Evolutionary conservation across 2,113 vertebrate species (phyloP).

Genomic region (Hipposideros armiger): DNA sequence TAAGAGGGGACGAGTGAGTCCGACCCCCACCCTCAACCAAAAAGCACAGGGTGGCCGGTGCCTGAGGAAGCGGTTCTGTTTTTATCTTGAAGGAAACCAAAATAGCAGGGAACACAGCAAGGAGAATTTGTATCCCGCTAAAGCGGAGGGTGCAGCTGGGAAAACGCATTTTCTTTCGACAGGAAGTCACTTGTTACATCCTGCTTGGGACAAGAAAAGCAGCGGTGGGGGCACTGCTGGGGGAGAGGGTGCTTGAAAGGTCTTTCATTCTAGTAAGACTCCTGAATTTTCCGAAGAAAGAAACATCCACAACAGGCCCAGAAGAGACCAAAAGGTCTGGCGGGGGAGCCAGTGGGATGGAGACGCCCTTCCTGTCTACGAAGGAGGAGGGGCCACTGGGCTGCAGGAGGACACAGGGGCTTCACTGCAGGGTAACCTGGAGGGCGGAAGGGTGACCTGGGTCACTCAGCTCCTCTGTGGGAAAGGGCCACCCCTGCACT

Average conservation of each 20-base stretch:
- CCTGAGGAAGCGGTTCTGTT: not conserved
- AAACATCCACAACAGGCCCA: constrained; percentile 66
- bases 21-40: not conserved
- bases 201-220: constrained; percentile 65
- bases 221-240: rapidly evolving
- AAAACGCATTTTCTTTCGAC: constrained; percentile 19
- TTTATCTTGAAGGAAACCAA: not conserved
- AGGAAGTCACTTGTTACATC: constrained; percentile 75
- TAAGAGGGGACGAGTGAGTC: not conserved
- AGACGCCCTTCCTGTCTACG: constrained; percentile 77
- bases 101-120: not conserved
- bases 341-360: constrained; percentile 62
- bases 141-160: not conserved
- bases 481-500: not conserved
- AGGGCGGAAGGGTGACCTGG: constrained; percentile 61
- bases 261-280: constrained; percentile 64
- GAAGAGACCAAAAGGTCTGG: constrained; percentile 80
- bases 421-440: constrained; percentile 59
- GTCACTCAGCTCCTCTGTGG: not conserved
- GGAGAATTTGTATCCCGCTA: not conserved
- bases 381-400: not conserved
- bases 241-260: not conserved
- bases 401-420: not conserved
- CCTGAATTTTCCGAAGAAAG: constrained; percentile 68
- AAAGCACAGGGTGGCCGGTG: not conserved